Evolutionary conservation across 2,888 invertebrate genomes (phyloP), one percentile per base, ranked within the genome.

Genomic region (Chymomyza caudatula): DNA sequence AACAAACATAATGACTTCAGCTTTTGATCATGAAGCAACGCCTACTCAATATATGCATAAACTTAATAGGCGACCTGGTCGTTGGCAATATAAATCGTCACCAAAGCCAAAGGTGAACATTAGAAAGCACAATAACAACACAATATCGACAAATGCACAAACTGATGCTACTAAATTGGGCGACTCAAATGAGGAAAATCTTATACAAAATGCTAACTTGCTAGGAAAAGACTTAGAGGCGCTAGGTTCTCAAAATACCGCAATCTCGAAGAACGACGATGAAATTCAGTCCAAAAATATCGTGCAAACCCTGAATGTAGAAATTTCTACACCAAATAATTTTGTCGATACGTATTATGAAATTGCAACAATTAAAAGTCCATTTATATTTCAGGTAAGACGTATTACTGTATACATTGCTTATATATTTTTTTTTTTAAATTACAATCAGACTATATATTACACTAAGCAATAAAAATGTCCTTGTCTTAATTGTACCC

Each of bases 31-130:
- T 84, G 91, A 92, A 52, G 54, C 73, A 22, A 92, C 93, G 4
- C 93, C 93, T 44, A 94, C 94, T 73, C 91, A 95, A 65, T 95
- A 95, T 87, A 95, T 96, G 90, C 94, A 96, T 82, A 96, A 96
- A 89, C 91, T 96, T 51, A 95, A 96, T 86, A 92, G 96, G 53
- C 92, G 96, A 13, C 95, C 89, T 0, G 96, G 96, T 60, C 93
- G 97, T 76, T 97, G 97, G 97, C 96, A 96, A 81, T 97, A 96
- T 90, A 96, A 96, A 91, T 96, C 96, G 8, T 95, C 96, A 22
- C 94, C 96, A 0, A 97, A 96, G 89, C 96, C 97, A 3, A 93
- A 96, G 88, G 94, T 97, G 6, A 94, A 94, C 57, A 96, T 96
- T 75, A 92, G 95, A 60, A 95, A 95, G 87, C 92, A 93, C 78